Base-by-base conservation (phyloP, 2,797 vertebrate genomes). In the Alfaro cultratus region DNA sequence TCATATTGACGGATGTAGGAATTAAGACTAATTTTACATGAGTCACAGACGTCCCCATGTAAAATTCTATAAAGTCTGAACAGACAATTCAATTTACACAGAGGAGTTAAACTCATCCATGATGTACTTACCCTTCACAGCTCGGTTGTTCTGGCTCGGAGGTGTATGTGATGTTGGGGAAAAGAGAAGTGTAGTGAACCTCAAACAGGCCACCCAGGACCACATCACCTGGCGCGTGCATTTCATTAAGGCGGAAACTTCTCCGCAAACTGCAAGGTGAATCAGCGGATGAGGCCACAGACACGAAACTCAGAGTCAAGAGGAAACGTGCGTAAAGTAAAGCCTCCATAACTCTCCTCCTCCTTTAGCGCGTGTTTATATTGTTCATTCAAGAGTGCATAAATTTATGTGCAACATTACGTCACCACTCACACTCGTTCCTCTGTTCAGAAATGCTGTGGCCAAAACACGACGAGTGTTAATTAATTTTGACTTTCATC, bases 191-290 rank as follows among this genome's bases (percentile, higher is more conserved):
- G 46, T 91, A 93, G 74, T 95, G 91, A 23, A 95, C 82, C 43
- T 92, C 92, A 80, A 95, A 95, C 74, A 95, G 75, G 2, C 94
- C 94, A 68, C 95, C 94, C 0, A 95, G 80, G 67, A 95, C 80
- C 55, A 95, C 82, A 77, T 95, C 93, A n/a, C 94, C 95, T 57
- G 85, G 62, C 67, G 82, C 85, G 64, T 85, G 84, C 72, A 95
- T 83, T 16, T 77, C 85, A 79, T 91, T 90, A 2, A 85, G 84
- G n/a, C 81, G 5, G 83, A 92, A 92, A 8, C 73, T 31, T 77
- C 45, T 64, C 76, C 84, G 57, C 51, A 75, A 57, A 23, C 75
- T 75, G 72, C 91, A 92, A 39, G 67, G 53, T 26, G 79, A 75
- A 0, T 36, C 13, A 43, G 29, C 4, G 68, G 80, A 82, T 3